Percentiles rank a stretch among this genome's conserved stretches.
These are phyloP conservation scores for Cerceris ruficornis DNA, from an alignment of 2,888 invertebrate genomes.

Conservation along the genomic window DNA sequence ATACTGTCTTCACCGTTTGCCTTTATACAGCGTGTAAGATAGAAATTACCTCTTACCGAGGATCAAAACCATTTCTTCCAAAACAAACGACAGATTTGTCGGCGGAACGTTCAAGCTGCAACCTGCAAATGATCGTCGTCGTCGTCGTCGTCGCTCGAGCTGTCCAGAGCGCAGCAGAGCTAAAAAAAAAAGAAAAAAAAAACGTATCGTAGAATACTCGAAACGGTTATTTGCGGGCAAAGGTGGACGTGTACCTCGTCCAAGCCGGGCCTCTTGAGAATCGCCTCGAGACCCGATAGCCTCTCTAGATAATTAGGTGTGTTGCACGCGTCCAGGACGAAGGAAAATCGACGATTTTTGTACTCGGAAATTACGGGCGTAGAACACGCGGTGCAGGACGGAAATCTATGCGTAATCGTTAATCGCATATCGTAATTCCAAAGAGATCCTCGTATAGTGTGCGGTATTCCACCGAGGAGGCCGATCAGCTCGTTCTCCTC, in stretches of 20 bases:
- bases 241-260: constrained; percentile 76
- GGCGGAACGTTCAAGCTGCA: constrained; percentile 4
- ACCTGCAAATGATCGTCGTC: constrained; percentile 42
- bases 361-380: constrained; percentile 79
- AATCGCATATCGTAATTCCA: constrained; percentile 90
- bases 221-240: constrained; percentile 11
- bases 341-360: constrained; percentile 81
- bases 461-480: constrained; percentile 92
- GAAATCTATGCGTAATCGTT: constrained; percentile 93
- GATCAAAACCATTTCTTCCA: no score
- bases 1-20: neutral
- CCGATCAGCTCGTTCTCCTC: constrained; percentile 83
- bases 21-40: neutral
- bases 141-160: constrained; percentile 72
- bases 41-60: neutral
- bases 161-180: constrained; percentile 77
- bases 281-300: constrained; percentile 84
- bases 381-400: constrained; percentile 97
- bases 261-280: constrained; percentile 76
- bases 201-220: constrained; percentile 9
- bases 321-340: constrained; percentile 85
- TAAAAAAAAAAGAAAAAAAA: constrained; percentile 72
- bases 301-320: constrained; percentile 85
- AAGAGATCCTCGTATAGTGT: constrained; percentile 96
- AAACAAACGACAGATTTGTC: neutral